These are phyloP conservation scores for Calycopis cecrops DNA, from an alignment of 1,140 invertebrate genomes.

Conservation along the genomic window DNA sequence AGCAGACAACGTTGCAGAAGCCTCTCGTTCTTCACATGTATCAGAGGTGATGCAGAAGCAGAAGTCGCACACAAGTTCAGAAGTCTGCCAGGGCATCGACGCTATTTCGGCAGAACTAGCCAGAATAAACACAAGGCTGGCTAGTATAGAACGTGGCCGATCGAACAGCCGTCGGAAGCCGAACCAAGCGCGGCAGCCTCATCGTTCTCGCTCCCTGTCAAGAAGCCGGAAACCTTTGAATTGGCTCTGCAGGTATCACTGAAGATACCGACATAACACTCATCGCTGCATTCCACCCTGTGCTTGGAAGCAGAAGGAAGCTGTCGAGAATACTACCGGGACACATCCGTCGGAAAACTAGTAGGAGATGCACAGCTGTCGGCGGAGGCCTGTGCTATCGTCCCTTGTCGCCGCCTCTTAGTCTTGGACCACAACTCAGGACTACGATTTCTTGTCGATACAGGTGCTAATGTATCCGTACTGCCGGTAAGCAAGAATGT, in stretches of 20 bases:
- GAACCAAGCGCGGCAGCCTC: not conserved
- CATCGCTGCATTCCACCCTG: not conserved
- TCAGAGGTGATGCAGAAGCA: no score
- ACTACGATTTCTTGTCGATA: conserved; percentile 21
- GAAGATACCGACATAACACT: not conserved
- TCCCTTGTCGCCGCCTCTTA: conserved; percentile 12
- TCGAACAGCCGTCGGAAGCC: not conserved
- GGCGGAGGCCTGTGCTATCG: conserved; percentile 16
- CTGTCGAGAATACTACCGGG: not conserved
- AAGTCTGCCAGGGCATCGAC: not conserved
- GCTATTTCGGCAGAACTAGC: not conserved
- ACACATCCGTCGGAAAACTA: not conserved
- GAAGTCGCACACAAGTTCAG: no score
- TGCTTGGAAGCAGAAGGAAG: not conserved
- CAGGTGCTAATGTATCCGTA: no score
- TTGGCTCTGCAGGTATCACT: not conserved
- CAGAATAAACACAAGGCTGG: not conserved
- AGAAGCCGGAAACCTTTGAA: not conserved
- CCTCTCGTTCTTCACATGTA: no score
- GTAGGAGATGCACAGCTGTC: conserved; percentile 5
- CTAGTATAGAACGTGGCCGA: not conserved
- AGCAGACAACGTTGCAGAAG: no score
- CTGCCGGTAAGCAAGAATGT: conserved; percentile 12
- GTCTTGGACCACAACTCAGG: not conserved
- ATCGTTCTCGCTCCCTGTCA: not conserved